Base-by-base conservation (phyloP, 2,888 invertebrate species). In the Cephonodes hylas region DNA sequence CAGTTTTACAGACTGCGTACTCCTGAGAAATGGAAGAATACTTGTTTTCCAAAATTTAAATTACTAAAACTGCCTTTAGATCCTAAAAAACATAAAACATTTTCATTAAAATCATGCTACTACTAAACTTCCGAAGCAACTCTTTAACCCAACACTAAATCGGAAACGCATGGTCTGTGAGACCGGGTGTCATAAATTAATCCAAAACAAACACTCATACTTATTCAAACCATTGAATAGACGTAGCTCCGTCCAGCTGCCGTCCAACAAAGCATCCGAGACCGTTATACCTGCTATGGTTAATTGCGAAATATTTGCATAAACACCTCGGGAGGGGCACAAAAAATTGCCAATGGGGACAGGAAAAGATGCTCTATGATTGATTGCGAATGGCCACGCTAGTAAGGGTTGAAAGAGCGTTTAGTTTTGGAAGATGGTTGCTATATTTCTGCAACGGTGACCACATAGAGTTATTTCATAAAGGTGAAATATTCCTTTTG, bases 241-340 rank as follows among this genome's bases (percentile, higher is more conserved):
- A 31, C 42, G 27, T 7, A 20, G 34, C 18, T 7, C 58, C 66
- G 83, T 83, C 88, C 87, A 88, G 85, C 87, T 87, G 88, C 75
- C 48, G 64, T 57, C 66, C 10, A 66, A 88, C 84, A 88, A 89
- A 82, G 75, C 81, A 78, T 75, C 70, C 58, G 66, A 72, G 73
- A 82, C 87, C 86, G 88, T 89, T 88, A 68, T 68, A 61, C 80
- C 77, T 83, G 83, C 79, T 76, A 79, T 80, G 73, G 83, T 69
- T 89, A 89, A 89, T 89, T 88, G 89, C 86, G 63, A 69, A 73
- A 83, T 74, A 89, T 90, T 90, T 89, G 89, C 89, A 90, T 90
- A 88, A 84, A 82, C 79, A 73, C 75, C 65, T 70, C 66, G 70
- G 73, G 80, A 79, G 71, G n/a, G n/a, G n/a, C 44, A 72, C 76